Conservation (phyloP, 2,797 vertebrate species). For the Hydrophis major region DNA sequence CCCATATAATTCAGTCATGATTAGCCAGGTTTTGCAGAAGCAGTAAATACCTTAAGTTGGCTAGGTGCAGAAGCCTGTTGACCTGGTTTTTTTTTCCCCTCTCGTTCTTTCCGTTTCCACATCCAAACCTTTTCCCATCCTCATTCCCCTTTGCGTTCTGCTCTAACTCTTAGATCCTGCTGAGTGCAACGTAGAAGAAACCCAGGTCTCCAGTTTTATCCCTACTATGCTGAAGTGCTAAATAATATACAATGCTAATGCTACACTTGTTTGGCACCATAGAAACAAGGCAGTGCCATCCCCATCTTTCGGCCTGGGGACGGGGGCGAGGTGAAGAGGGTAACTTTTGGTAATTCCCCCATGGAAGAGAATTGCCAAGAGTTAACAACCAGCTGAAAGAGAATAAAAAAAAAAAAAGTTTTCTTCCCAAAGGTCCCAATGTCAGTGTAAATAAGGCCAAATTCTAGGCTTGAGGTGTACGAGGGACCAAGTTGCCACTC, state of each 20-base stretch:
- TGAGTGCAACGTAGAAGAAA: background rate
- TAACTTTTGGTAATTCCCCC: background rate
- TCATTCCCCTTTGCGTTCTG: background rate
- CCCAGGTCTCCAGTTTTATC: background rate
- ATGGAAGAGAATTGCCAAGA: background rate
- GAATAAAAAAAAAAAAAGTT: no score
- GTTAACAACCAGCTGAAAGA: background rate
- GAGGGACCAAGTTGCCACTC: background rate
- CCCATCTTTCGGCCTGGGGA: no score
- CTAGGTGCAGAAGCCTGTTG: background rate
- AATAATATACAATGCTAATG: background rate
- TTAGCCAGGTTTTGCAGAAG: background rate
- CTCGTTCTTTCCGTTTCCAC: no score
- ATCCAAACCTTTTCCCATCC: background rate
- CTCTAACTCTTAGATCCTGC: background rate
- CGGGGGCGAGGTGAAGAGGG: background rate
- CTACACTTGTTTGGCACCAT: constrained; percentile 25
- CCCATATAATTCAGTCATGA: background rate
- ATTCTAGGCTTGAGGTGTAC: no score
- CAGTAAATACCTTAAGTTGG: background rate
- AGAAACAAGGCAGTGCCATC: background rate
- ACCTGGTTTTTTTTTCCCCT: background rate
- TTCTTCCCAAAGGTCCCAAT: no score
- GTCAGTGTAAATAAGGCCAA: background rate
- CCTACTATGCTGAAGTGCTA: background rate